Evolutionary conservation across 2,113 vertebrate species (phyloP), one percentile per base, ranked within the genome.

Genomic region (Aegypius monachus): DNA sequence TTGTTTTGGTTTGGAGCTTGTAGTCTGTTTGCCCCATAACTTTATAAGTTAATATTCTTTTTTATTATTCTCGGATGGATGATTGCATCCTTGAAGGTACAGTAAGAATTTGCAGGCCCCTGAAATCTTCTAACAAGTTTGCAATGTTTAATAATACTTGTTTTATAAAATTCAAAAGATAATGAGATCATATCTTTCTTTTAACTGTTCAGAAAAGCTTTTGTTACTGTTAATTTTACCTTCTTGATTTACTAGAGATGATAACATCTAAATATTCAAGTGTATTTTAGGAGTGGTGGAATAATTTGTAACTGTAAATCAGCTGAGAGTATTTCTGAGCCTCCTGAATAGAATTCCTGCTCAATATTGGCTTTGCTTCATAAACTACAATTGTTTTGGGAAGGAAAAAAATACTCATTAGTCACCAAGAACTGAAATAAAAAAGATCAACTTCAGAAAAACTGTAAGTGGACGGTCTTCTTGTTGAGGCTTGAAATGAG

Each of bases 71-170:
- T 94, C 62, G 13, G 71, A 17, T 81, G 90, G 70, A 63, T 56
- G 52, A 82, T 80, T 93, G 74, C 75, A 53, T 91, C 81, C 81
- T 92, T 71, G 81, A 68, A 38, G 91, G 77, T 78, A 74, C 53
- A 55, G 90, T 68, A 95, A 84, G 90, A 95, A 94, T 93, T 75
- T 90, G 74, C 86, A 82, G 88, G 75, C 72, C 48, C 67, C 88
- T 90, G 66, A 74, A 87, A 90, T 80, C 65, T 79, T 67, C 79
- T 89, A 83, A 82, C 70, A 81, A 90, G 65, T 91, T 92, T 55
- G 32, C 48, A 83, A 21, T 95, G n/a, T 93, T 95, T 95, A 94
- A 95, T 97, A 96, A 86, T 86, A 93, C 75, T 89, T 94, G 94
- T 91, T 95, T 84, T 84, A 89, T 94, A 75, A 67, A 93, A 91